Conservation (phyloP, 2,888 invertebrate genomes). For the Erpobdella octoculata region DNA sequence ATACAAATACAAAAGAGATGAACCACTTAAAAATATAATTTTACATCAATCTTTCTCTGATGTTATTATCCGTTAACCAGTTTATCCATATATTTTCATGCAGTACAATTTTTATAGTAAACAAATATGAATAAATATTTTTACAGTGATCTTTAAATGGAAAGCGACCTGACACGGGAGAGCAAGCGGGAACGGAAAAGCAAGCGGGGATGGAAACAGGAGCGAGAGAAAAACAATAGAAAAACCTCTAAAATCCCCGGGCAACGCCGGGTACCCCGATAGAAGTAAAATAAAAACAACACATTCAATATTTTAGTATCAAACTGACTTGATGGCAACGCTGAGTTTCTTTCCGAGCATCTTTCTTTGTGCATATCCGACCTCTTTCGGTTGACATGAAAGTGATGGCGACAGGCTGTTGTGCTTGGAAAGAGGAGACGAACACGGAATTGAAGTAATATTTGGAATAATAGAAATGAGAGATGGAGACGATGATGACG, state of each 20-base stretch:
- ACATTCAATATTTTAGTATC: not conserved
- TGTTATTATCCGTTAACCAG: too few species aligned
- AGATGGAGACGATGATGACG: constrained; percentile 2
- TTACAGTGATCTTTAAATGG: not conserved
- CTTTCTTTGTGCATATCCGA: constrained; percentile 18
- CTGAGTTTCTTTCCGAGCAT: constrained; percentile 21
- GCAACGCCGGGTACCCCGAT: too few species aligned
- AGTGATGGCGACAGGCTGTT: not conserved
- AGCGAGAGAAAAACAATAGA: too few species aligned
- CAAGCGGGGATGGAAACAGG: too few species aligned
- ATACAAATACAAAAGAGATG: too few species aligned
- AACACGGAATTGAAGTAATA: not conserved
- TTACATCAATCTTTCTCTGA: too few species aligned
- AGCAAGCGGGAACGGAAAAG: too few species aligned
- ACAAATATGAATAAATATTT: too few species aligned
- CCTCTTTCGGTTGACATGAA: not conserved
- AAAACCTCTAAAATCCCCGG: too few species aligned
- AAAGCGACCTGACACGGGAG: too few species aligned
- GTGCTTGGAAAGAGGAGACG: not conserved
- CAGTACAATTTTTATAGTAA: not conserved
- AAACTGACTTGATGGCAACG: constrained; percentile 19
- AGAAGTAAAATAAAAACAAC: not conserved
- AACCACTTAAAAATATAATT: too few species aligned
- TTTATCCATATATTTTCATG: not conserved
- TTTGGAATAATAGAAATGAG: not conserved